phyloP scores from a whole-genome alignment of 1,140 invertebrate species.

The Theocolax elegans region DNA sequence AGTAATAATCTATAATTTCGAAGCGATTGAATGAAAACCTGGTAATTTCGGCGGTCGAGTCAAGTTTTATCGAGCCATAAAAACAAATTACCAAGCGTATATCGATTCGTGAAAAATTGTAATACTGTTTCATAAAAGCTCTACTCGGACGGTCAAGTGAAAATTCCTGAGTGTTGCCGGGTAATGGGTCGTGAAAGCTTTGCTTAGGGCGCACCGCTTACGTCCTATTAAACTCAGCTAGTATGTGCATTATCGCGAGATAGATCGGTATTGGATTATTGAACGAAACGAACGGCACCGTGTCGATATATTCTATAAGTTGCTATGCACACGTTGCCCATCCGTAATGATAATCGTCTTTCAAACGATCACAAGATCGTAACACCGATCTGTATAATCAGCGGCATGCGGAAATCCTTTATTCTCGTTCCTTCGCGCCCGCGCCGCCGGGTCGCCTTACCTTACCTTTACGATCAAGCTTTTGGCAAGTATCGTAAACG shows the following conservation, averaged over 20 bases:
- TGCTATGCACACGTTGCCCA: conserved; percentile 25
- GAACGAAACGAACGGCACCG: conserved; percentile 56
- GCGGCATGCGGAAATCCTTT: conserved; percentile 28
- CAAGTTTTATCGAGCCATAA: neutral
- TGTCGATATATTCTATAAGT: conserved; percentile 54
- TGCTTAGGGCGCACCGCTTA: conserved; percentile 3
- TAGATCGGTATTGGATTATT: conserved; percentile 53
- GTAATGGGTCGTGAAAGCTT: conserved; percentile 5
- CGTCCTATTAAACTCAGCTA: conserved; percentile 22
- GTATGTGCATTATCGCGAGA: conserved; percentile 40
- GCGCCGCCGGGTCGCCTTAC: conserved; percentile 5
- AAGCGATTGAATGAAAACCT: conserved; percentile 7
- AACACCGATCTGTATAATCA: conserved; percentile 30
- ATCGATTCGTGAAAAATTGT: conserved; percentile 11
- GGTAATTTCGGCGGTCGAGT: conserved; percentile 1
- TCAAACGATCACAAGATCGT: conserved; percentile 38
- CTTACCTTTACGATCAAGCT: neutral
- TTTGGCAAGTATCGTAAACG: neutral
- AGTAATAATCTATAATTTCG: neutral
- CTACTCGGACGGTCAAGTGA: neutral
- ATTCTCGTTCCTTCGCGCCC: neutral
- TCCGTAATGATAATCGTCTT: conserved; percentile 57
- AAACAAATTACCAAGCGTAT: neutral
- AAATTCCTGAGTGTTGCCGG: neutral
- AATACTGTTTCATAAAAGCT: conserved; percentile 16